Evolutionary conservation across 1,140 invertebrate genomes (phyloP).

Genomic region (Sarcophaga peregrina): DNA sequence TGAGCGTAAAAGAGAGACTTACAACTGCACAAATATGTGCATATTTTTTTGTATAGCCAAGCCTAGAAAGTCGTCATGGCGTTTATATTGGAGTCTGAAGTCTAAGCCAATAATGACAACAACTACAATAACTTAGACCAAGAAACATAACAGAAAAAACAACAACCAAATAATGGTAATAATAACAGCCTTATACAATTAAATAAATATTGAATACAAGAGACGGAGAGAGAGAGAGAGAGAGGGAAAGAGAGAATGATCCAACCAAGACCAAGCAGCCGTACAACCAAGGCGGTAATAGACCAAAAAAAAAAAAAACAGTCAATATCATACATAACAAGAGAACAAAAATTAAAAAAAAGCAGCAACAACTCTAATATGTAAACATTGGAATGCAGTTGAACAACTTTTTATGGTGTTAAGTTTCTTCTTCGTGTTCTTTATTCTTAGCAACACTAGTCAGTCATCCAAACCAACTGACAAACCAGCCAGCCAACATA

Average conservation of each 20-base stretch:
- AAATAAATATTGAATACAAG: background rate
- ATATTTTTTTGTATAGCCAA: background rate
- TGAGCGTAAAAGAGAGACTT: background rate
- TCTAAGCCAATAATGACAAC: background rate
- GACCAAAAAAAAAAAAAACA: background rate
- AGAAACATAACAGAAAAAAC: background rate
- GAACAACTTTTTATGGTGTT: slow-evolving; percentile 46
- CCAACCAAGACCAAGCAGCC: background rate
- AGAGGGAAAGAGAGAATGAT: background rate
- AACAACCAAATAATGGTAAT: background rate
- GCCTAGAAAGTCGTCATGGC: slow-evolving; percentile 4
- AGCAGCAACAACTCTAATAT: slow-evolving; percentile 13
- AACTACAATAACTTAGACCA: background rate
- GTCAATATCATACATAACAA: background rate
- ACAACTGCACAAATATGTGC: background rate
- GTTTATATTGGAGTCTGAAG: background rate
- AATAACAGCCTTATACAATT: too few relatives aligned
- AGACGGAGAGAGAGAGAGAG: background rate
- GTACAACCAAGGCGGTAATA: background rate
- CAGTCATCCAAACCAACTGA: background rate
- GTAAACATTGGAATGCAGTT: slow-evolving; percentile 48
- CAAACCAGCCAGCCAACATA: background rate
- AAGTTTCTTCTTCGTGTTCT: slow-evolving; percentile 23
- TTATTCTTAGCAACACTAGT: slow-evolving; percentile 17
- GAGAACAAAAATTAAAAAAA: background rate